Conservation (phyloP, 2,113 vertebrate genomes). For the Apistogramma diplotaenia region DNA sequence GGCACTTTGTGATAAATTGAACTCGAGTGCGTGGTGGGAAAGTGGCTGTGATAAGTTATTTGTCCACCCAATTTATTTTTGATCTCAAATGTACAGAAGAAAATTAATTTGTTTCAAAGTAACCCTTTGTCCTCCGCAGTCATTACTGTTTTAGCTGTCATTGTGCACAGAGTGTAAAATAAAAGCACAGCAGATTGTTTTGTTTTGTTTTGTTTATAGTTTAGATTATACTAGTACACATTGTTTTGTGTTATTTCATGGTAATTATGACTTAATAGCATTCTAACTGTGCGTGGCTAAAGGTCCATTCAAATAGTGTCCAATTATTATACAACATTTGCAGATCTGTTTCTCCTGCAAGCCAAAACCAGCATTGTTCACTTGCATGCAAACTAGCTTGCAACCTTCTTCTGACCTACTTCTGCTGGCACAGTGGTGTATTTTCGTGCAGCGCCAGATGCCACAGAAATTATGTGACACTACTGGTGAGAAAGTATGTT, state of each 20-base stretch:
- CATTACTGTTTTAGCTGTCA: not conserved
- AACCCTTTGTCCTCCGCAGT: not conserved
- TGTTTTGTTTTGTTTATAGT: no score
- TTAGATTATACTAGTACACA: not conserved
- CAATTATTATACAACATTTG: not conserved
- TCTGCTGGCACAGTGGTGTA: not conserved
- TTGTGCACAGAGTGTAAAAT: not conserved
- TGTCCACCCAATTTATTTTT: constrained; percentile 5
- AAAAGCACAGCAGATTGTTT: not conserved
- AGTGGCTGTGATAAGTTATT: constrained; percentile 46
- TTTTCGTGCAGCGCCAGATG: not conserved
- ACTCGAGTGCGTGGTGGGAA: constrained; percentile 48
- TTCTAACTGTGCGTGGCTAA: not conserved
- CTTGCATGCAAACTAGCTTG: not conserved
- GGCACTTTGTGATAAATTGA: constrained; percentile 61
- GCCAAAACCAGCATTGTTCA: not conserved
- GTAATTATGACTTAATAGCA: not conserved
- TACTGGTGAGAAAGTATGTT: not conserved
- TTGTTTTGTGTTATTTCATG: not conserved
- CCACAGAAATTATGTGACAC: not conserved
- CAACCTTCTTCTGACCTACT: not conserved
- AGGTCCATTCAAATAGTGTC: not conserved
- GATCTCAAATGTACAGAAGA: not conserved
- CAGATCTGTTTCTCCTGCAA: not conserved
- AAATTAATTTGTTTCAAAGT: not conserved